Conservation (phyloP, 2,113 vertebrate species). For the Pteruthius melanotis region DNA sequence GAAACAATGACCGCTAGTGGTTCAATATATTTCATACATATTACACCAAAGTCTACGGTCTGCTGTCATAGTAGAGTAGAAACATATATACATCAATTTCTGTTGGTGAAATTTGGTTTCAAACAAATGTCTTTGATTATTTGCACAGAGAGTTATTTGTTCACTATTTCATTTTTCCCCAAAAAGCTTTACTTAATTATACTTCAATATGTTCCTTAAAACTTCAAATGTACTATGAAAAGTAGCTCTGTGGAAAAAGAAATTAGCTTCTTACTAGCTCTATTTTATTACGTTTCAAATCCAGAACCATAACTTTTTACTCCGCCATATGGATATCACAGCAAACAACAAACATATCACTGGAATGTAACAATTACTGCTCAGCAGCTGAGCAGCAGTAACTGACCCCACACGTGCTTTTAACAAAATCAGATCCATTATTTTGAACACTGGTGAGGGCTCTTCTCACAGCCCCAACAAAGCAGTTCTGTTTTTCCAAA, state of each 20-base stretch:
- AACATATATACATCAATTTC: background rate
- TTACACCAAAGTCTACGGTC: background rate
- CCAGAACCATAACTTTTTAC: background rate
- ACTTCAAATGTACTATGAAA: background rate
- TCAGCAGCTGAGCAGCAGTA: background rate
- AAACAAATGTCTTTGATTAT: background rate
- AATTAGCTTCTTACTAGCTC: background rate
- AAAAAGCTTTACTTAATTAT: constrained; percentile 7
- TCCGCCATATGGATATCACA: background rate
- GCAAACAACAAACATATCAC: constrained; percentile 21
- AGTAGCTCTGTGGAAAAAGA: background rate
- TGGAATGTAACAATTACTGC: background rate
- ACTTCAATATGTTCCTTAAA: background rate
- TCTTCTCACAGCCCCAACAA: background rate
- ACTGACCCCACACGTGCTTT: background rate
- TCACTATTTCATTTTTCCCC: background rate
- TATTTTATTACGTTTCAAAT: constrained; percentile 12
- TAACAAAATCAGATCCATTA: background rate
- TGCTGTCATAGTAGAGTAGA: background rate
- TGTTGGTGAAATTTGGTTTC: background rate
- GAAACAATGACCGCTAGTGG: background rate
- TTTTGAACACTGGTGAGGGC: background rate
- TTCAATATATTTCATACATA: background rate
- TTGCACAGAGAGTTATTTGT: background rate
- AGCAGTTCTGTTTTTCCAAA: background rate